Evolutionary conservation across 1,140 invertebrate species (phyloP).

Genomic region (Drosophila kepulauana): DNA sequence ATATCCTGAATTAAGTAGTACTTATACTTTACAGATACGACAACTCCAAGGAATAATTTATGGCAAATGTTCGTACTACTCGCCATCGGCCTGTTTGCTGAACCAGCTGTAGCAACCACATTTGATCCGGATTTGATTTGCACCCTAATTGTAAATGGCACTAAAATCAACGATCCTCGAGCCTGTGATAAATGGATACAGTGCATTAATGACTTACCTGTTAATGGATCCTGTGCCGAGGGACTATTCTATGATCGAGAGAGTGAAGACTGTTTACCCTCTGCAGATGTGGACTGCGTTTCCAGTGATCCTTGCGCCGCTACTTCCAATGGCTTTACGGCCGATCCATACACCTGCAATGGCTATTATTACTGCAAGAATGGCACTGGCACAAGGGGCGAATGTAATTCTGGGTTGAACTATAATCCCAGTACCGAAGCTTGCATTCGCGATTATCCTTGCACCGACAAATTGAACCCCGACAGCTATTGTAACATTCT

Average conservation of each 20-base stretch:
- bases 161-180: constrained; percentile 72
- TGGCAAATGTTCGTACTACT: neutral
- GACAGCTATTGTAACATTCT: constrained; percentile 76
- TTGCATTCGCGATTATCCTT: constrained; percentile 68
- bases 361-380: constrained; percentile 73
- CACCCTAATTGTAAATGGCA: constrained; percentile 55
- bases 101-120: constrained; percentile 6
- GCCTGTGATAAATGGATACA: constrained; percentile 67
- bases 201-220: constrained; percentile 60
- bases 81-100: neutral
- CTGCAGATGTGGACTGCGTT: constrained; percentile 59
- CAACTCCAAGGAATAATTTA: neutral
- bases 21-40: constrained; percentile 15
- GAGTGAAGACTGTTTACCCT: constrained; percentile 50
- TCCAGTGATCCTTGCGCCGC: constrained; percentile 72
- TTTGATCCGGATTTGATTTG: constrained; percentile 68
- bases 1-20: neutral
- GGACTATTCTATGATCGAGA: constrained; percentile 66
- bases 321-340: constrained; percentile 55
- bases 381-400: constrained; percentile 55
- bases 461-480: constrained; percentile 52
- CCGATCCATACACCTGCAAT: constrained; percentile 76
- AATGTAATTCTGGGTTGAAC: constrained; percentile 64
- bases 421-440: constrained; percentile 62
- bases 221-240: constrained; percentile 50